These are phyloP conservation scores for Orius laevigatus DNA, from an alignment of 1,140 invertebrate species.

Conservation along the genomic window DNA sequence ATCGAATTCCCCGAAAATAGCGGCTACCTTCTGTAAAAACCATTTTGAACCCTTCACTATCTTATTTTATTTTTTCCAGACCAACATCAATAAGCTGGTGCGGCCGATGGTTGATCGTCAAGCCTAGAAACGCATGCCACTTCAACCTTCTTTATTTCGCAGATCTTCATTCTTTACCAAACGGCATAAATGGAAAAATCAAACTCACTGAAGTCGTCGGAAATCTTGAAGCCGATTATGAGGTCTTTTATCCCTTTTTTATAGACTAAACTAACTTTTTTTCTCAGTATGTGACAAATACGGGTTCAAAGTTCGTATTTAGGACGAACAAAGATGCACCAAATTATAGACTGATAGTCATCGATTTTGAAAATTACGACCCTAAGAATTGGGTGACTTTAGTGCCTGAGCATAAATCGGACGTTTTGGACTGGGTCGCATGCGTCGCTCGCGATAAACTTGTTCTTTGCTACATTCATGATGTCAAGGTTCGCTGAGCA, in stretches of 20 bases:
- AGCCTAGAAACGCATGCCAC: conserved; percentile 64
- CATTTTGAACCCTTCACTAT: not conserved
- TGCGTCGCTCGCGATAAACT: conserved; percentile 75
- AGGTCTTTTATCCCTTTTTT: conserved; percentile 30
- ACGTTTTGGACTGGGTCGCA: conserved; percentile 78
- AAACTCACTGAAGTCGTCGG: conserved; percentile 59
- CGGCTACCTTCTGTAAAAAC: conserved; percentile 71
- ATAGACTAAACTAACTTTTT: conserved; percentile 19
- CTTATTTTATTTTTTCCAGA: conserved; percentile 32
- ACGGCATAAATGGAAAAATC: conserved; percentile 42
- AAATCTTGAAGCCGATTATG: conserved; percentile 87
- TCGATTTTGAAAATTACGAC: conserved; percentile 66
- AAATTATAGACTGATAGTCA: conserved; percentile 74
- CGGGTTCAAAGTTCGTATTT: conserved; percentile 67
- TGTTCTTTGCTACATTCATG: conserved; percentile 78
- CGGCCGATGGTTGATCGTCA: conserved; percentile 72
- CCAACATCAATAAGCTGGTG: conserved; percentile 72
- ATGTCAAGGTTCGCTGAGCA: conserved; percentile 81
- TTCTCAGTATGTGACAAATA: conserved; percentile 81
- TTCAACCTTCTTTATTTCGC: conserved; percentile 78
- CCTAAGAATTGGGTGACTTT: conserved; percentile 71
- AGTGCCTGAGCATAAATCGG: conserved; percentile 64
- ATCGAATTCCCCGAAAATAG: conserved; percentile 86
- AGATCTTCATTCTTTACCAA: conserved; percentile 40
- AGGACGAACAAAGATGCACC: conserved; percentile 88